These are phyloP conservation scores for Diloba caeruleocephala DNA, from an alignment of 2,888 invertebrate genomes.

Conservation along the genomic window DNA sequence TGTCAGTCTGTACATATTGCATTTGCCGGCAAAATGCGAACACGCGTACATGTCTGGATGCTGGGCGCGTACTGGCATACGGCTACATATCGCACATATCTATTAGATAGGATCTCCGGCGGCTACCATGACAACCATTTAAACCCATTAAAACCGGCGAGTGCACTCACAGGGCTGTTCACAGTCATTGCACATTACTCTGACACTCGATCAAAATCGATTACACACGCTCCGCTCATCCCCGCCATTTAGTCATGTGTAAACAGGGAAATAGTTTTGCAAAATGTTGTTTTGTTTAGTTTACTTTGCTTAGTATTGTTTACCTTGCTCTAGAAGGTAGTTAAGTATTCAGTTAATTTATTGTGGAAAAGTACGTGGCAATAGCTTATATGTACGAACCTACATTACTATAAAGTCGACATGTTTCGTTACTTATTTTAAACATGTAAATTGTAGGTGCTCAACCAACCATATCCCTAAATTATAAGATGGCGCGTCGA, in stretches of 20 bases:
- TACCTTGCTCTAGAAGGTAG: neutral
- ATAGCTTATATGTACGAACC: too few species aligned
- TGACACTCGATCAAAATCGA: conserved; percentile 54
- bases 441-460: conserved; percentile 68
- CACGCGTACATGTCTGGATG: conserved; percentile 11
- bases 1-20: conserved; percentile 5
- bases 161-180: conserved; percentile 21
- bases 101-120: conserved; percentile 36
- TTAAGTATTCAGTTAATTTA: neutral
- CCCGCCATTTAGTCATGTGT: conserved; percentile 15
- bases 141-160: conserved; percentile 41
- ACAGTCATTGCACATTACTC: conserved; percentile 44
- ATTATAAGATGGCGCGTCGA: conserved; percentile 76
- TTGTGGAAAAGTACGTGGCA: too few species aligned
- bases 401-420: conserved; percentile 6
- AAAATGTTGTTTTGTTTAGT: neutral
- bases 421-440: conserved; percentile 27
- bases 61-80: conserved; percentile 28
- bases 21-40: conserved; percentile 5
- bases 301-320: neutral
- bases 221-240: conserved; percentile 31
- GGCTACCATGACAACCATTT: conserved; percentile 54
- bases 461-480: conserved; percentile 82
- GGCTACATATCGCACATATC: conserved; percentile 8
- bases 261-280: conserved; percentile 9